Percentiles rank a stretch among this genome's conserved stretches.
phyloP scores from a whole-genome alignment of 2,113 vertebrate species.

The Stegastes partitus region DNA sequence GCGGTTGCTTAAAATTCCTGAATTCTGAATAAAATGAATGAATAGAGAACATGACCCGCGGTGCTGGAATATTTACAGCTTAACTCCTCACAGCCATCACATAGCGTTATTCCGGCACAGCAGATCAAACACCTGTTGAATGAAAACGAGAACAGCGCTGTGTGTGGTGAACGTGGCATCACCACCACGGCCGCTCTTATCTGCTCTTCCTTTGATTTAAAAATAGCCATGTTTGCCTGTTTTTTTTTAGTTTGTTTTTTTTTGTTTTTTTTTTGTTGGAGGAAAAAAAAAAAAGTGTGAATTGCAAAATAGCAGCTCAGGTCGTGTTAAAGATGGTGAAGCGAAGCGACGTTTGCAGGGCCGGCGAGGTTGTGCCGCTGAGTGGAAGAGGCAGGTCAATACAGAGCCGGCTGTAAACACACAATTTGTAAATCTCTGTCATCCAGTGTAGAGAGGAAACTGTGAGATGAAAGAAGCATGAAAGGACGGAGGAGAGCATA shows the following conservation, averaged over 20 bases:
- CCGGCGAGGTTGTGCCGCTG: conserved; percentile 3
- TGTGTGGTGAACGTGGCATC: background rate
- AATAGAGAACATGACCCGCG: background rate
- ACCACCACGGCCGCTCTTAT: background rate
- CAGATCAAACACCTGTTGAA: conserved; percentile 46
- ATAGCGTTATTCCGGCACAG: background rate
- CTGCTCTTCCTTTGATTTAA: conserved; percentile 1
- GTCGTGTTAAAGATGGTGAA: conserved; percentile 24
- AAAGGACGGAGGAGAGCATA: background rate
- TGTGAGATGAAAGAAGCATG: too few relatives aligned
- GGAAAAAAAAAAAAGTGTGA: conserved; percentile 35
- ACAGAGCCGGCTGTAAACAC: conserved; percentile 26
- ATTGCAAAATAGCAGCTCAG: conserved; percentile 45
- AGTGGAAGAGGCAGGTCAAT: conserved; percentile 46
- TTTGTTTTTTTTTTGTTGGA: too few relatives aligned
- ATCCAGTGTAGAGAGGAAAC: background rate
- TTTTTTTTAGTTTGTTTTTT: background rate
- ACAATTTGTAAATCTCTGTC: conserved; percentile 24
- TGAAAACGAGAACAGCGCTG: too few relatives aligned
- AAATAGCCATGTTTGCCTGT: conserved; percentile 24
- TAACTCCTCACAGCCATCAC: background rate
- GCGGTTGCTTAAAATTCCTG: too few relatives aligned
- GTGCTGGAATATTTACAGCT: background rate
- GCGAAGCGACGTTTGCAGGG: conserved; percentile 24
- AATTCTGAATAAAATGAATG: too few relatives aligned